Evolutionary conservation across 2,888 invertebrate genomes (phyloP).

Genomic region (Aporophyla lueneburgensis): DNA sequence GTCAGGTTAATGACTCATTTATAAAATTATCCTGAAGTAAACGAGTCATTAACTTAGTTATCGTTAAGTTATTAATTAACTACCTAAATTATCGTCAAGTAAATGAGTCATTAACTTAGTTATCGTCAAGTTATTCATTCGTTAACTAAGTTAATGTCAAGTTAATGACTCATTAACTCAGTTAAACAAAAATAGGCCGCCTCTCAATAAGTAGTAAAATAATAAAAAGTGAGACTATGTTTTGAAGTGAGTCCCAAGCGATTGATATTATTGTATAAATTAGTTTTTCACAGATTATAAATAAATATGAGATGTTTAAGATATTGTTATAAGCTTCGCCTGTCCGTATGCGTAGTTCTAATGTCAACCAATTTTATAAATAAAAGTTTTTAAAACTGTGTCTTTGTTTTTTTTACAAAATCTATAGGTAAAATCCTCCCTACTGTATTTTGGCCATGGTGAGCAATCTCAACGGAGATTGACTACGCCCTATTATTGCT

Average conservation of each 20-base stretch:
- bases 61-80: neutral
- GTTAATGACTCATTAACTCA: neutral
- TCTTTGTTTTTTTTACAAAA: slow-evolving; percentile 11
- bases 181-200: slow-evolving; percentile 23
- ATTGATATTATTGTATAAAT: slow-evolving; percentile 49
- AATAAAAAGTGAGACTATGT: slow-evolving; percentile 52
- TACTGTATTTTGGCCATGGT: too few relatives aligned
- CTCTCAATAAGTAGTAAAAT: slow-evolving; percentile 31
- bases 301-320: slow-evolving; percentile 50
- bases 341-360: slow-evolving; percentile 62
- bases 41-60: neutral
- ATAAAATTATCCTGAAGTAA: neutral
- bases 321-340: slow-evolving; percentile 65
- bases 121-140: neutral
- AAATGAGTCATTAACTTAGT: neutral
- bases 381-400: slow-evolving; percentile 61
- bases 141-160: neutral
- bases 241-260: slow-evolving; percentile 24
- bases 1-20: neutral
- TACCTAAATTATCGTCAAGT: neutral
- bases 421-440: too few relatives aligned
- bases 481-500: too few relatives aligned
- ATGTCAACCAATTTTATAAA: slow-evolving; percentile 65
- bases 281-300: slow-evolving; percentile 64
- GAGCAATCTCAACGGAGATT: too few relatives aligned